Evolutionary conservation across 2,888 invertebrate genomes (phyloP), one percentile per base, ranked within the genome.

Genomic region (Coelopa pilipes): DNA sequence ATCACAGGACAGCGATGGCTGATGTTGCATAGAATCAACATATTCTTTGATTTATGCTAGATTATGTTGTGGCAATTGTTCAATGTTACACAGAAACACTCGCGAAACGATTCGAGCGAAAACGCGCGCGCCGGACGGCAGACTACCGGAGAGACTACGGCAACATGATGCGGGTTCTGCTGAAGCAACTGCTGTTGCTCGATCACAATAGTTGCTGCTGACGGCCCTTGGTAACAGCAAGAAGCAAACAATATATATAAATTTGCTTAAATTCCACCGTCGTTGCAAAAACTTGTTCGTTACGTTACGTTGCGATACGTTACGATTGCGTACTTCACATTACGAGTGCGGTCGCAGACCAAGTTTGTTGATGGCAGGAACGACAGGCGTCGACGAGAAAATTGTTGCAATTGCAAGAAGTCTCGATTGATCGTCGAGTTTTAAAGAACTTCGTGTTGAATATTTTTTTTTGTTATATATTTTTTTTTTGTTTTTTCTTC

Each of bases 201-300:
- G n/a, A 53, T 53, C 53, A 53, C 53, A 9, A 53, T 53, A 11
- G 13, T 24, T 57, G 10, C 34, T 9, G 45, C 34, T 9, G 45
- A 12, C 59, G 49, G 69, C 69, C 69, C 63, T 71, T 62, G 55
- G 63, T 53, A 72, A 63, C 55, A 62, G n/a, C 34, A 62, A 34
- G 19, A 68, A 57, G 49, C 46, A 50, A 68, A 47, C 55, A 55
- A 62, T 53, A 60, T 57, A 66, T 17, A 45, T 46, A 53, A 63
- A 53, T 55, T 45, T 9, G 45, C n/a, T 34, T 12, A 45, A 55
- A 68, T 19, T 34, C 34, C 34, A 34, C 34, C 34, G 34, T 34
- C 34, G 34, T 34, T 34, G 34, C 34, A 34, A 69, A 76, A 72
- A 76, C 76, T 76, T 72, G 76, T 74, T 76, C 76, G 62, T 76